A percentile compares a stretch with the other conserved stretches of the same genome.
These are phyloP conservation scores for Cataglyphis hispanica DNA, from an alignment of 1,140 invertebrate genomes.

Conservation along the genomic window DNA sequence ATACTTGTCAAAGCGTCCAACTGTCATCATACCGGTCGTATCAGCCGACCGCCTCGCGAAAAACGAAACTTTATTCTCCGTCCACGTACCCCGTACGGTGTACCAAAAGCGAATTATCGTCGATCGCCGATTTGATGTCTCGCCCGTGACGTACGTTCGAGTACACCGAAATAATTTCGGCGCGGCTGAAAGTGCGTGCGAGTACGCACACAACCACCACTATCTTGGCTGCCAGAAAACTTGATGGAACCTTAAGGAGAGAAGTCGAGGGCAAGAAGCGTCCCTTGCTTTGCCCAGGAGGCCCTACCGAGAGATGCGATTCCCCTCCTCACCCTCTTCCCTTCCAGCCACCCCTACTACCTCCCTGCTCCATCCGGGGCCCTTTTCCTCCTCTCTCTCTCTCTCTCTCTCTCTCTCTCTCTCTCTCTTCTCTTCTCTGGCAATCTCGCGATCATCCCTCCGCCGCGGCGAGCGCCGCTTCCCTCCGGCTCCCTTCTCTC, in stretches of 20 bases:
- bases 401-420: slow-evolving; percentile 26
- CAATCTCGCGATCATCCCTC: slow-evolving; percentile 65
- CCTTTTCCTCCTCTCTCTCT: slow-evolving; percentile 48
- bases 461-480: slow-evolving; percentile 44
- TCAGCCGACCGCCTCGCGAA: slow-evolving; percentile 12
- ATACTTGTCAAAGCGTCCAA: background rate
- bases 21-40: background rate
- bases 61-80: slow-evolving; percentile 59
- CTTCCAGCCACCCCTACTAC: slow-evolving; percentile 37
- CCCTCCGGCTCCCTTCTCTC: slow-evolving; percentile 54
- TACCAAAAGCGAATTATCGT: slow-evolving; percentile 36
- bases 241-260: slow-evolving; percentile 75
- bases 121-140: slow-evolving; percentile 33
- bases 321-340: slow-evolving; percentile 41
- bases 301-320: background rate
- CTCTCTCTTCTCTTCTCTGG: slow-evolving; percentile 17
- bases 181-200: slow-evolving; percentile 49
- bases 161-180: slow-evolving; percentile 59
- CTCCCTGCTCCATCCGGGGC: slow-evolving; percentile 54
- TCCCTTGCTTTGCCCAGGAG: slow-evolving; percentile 71
- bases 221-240: slow-evolving; percentile 74
- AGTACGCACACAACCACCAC: slow-evolving; percentile 25
- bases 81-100: slow-evolving; percentile 31
- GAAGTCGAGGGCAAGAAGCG: slow-evolving; percentile 78
- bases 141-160: slow-evolving; percentile 18